Evolutionary conservation across 1,140 invertebrate genomes (phyloP), one percentile per base, ranked within the genome.

Genomic region (Brachionus rotundiformis): DNA sequence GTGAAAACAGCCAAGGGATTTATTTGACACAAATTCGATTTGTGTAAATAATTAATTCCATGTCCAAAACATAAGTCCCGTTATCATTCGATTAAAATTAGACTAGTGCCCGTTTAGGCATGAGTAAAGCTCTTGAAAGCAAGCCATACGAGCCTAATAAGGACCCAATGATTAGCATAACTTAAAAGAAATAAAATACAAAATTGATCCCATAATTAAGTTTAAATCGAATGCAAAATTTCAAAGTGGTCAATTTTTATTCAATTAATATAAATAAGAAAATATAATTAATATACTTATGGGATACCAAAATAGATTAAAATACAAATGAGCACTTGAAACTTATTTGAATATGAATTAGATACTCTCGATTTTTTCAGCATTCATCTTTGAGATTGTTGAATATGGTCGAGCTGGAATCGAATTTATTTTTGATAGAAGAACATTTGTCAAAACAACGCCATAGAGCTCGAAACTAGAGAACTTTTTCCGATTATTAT

Each of bases 321-420:
- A 71, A 73, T 25, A 73, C 19, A 73, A 73, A 73, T 73, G 68
- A 73, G 68, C 68, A 73, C 68, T 73, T 73, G 68, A 73, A 73
- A 73, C 68, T 73, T 73, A 73, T 73, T 73, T 73, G 39, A 73
- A 73, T 73, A 73, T 73, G 68, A 73, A 73, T 73, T 73, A 73
- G 39, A 73, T 44, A 41, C 63, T 68, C 63, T 68, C 63, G 33
- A 33, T 68, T 68, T 54, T 19, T 41, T 68, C 31, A 11, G 16
- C n/a, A 36, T 36, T 68, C 11, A n/a, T 68, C 63, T 44, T 25
- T 3, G 41, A 73, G 36, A 73, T 44, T 25, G 25, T 44, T 23
- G 36, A 73, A 73, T 68, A 68, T 68, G 63, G 63, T 68, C 63
- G 31, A 33, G 29, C 29, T n/a, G 29, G 29, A 63, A 27, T 23